Evolutionary conservation across 2,888 invertebrate species (phyloP).

Genomic region (Melinopterus prodromus): DNA sequence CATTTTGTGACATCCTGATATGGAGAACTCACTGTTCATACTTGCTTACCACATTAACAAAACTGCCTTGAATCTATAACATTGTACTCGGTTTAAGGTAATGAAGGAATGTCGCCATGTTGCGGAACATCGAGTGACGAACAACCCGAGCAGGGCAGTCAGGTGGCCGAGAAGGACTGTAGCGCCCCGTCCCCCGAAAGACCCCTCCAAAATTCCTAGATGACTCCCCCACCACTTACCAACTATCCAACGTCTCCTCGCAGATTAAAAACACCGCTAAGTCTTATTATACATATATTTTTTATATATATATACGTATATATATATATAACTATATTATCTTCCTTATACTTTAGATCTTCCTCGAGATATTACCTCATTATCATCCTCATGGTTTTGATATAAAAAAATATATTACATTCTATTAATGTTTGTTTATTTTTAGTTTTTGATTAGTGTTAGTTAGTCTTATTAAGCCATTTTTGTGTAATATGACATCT

Average conservation of each 20-base stretch:
- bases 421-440: background rate
- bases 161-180: conserved; percentile 55
- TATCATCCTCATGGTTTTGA: background rate
- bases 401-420: background rate
- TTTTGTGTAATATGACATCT: background rate
- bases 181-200: conserved; percentile 40
- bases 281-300: conserved; percentile 4
- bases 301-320: background rate
- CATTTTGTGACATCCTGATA: background rate
- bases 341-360: background rate
- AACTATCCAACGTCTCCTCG: background rate
- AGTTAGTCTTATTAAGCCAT: background rate
- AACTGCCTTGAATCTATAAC: background rate
- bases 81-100: conserved; percentile 44
- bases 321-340: background rate
- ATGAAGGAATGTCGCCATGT: conserved; percentile 49
- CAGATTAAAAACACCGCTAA: background rate
- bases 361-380: background rate
- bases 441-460: background rate
- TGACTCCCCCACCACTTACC: background rate
- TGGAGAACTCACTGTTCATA: background rate
- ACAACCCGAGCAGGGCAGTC: conserved; percentile 50
- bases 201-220: conserved; percentile 33
- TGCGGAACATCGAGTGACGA: conserved; percentile 40
- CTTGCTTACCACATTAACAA: background rate